These are phyloP conservation scores for Zosterops lateralis DNA, from an alignment of 2,113 vertebrate species.

Conservation along the genomic window DNA sequence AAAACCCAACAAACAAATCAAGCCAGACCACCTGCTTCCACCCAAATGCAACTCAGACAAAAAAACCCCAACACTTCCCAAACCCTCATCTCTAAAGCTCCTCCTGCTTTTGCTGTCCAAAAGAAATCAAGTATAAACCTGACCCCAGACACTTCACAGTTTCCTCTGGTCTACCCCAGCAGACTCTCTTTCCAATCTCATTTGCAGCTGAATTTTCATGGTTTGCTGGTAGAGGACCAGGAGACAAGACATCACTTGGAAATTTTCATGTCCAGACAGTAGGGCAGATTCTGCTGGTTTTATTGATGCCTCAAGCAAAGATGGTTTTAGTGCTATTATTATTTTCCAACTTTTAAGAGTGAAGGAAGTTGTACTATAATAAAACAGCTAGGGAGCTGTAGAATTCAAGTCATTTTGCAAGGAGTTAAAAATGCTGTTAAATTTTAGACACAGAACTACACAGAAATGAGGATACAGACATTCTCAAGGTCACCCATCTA, in stretches of 20 bases:
- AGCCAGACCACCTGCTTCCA: background rate
- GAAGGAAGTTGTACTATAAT: background rate
- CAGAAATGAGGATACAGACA: background rate
- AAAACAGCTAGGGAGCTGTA: background rate
- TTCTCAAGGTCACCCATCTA: background rate
- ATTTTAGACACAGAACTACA: background rate
- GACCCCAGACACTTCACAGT: background rate
- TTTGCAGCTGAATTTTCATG: background rate
- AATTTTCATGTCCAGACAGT: conserved; percentile 20
- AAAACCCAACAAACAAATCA: background rate
- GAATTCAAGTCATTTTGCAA: background rate
- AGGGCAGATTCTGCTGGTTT: background rate
- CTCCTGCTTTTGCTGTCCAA: background rate
- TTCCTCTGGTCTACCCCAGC: background rate
- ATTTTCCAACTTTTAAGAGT: background rate
- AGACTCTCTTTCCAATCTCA: background rate
- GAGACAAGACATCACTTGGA: background rate
- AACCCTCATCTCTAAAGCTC: background rate
- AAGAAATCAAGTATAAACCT: background rate
- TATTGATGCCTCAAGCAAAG: background rate
- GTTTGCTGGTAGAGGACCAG: background rate
- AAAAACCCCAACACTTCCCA: background rate
- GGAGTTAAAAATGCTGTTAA: background rate
- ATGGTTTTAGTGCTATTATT: background rate
- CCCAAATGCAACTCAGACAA: background rate